A percentile compares a stretch with the other conserved stretches of the same genome.
phyloP scores from a whole-genome alignment of 1,140 invertebrate species.

The Galendromus occidentalis region DNA sequence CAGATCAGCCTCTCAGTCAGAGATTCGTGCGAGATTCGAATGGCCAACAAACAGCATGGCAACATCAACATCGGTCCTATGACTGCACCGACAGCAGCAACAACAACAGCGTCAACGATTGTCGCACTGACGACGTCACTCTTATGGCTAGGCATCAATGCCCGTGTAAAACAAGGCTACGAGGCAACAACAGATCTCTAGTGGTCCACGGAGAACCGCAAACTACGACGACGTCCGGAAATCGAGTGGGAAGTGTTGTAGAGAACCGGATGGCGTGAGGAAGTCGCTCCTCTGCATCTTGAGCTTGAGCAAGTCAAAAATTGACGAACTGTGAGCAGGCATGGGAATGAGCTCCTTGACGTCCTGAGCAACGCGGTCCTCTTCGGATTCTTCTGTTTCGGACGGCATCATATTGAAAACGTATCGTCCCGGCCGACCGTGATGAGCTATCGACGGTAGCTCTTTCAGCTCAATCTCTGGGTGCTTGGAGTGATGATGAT shows the following conservation, averaged over 20 bases:
- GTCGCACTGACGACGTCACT: too few species aligned
- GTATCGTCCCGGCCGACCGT: neutral
- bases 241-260: neutral
- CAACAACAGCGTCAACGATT: too few species aligned
- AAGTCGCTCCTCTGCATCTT: neutral
- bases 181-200: too few species aligned
- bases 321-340: neutral
- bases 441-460: neutral
- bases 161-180: too few species aligned
- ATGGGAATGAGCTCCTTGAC: neutral
- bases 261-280: neutral
- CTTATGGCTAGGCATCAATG: too few species aligned
- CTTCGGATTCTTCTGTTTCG: neutral
- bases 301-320: constrained; percentile 1
- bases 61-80: too few species aligned
- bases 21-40: too few species aligned
- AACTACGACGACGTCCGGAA: constrained; percentile 6
- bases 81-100: too few species aligned
- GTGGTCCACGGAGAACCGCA: too few species aligned
- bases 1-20: too few species aligned
- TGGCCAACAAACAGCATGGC: too few species aligned
- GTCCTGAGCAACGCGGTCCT: neutral
- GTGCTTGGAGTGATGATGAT: constrained; percentile 6
- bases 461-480: constrained; percentile 4
- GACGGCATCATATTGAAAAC: neutral